phyloP scores from a whole-genome alignment of 2,797 vertebrate genomes.

The Silurus lanzhouensis region DNA sequence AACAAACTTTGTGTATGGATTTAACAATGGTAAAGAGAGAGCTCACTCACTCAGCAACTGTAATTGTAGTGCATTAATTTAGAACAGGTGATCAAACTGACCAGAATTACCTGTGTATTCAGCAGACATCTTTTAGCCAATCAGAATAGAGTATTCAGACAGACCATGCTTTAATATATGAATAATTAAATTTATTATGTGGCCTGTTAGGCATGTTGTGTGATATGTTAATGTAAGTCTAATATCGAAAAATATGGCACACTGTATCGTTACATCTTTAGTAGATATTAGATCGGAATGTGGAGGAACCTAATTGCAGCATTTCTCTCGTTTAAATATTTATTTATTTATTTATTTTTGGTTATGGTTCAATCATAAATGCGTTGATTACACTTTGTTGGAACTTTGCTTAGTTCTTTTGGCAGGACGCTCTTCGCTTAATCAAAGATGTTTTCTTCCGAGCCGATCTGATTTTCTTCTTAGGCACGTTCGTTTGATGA shows the following conservation, averaged over 20 bases:
- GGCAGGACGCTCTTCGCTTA: conserved; percentile 51
- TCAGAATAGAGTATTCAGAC: too few species aligned
- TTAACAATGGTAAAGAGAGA: too few species aligned
- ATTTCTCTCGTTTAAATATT: neutral
- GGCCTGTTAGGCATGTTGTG: neutral
- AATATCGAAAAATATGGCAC: neutral
- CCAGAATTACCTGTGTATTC: too few species aligned
- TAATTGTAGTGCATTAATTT: too few species aligned
- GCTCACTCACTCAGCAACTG: too few species aligned
- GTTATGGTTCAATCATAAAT: conserved; percentile 58
- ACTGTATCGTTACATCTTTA: neutral
- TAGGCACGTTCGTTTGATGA: conserved; percentile 28
- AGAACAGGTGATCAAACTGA: too few species aligned
- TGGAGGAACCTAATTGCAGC: neutral
- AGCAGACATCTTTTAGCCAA: too few species aligned
- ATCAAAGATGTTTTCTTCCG: conserved; percentile 54
- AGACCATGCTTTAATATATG: neutral
- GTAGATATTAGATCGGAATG: neutral
- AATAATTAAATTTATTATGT: neutral
- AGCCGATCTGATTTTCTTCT: conserved; percentile 47
- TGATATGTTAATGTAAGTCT: neutral
- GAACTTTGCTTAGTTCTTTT: conserved; percentile 58
- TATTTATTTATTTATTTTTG: conserved; percentile 23
- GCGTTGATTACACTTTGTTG: conserved; percentile 49
- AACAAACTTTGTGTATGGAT: too few species aligned